These are phyloP conservation scores for Pinctada fucata DNA, from an alignment of 2,888 invertebrate genomes.

Conservation along the genomic window DNA sequence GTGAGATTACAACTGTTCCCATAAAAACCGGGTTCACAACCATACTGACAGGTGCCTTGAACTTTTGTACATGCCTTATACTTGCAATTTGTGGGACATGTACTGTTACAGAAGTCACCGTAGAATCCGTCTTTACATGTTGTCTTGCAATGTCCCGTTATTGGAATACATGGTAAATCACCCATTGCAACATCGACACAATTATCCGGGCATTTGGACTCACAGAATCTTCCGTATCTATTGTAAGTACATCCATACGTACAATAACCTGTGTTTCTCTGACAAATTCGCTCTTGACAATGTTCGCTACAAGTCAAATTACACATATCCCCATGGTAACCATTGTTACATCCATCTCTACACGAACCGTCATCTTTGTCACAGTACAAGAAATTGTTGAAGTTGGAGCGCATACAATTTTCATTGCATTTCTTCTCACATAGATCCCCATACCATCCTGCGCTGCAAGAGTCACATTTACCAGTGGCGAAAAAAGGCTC, in stretches of 20 bases:
- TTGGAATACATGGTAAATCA: constrained; percentile 36
- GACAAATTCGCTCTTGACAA: constrained; percentile 46
- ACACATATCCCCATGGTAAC: constrained; percentile 51
- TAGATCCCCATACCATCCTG: constrained; percentile 45
- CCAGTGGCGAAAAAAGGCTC: constrained; percentile 28
- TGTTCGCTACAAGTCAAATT: constrained; percentile 42
- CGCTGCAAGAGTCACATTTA: constrained; percentile 44
- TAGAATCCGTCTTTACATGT: constrained; percentile 44
- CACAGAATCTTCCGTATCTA: constrained; percentile 49
- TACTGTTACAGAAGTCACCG: constrained; percentile 43
- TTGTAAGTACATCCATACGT: constrained; percentile 41
- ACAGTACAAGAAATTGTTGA: constrained; percentile 43
- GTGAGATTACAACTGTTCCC: constrained; percentile 43
- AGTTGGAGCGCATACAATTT: constrained; percentile 34
- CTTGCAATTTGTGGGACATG: constrained; percentile 45
- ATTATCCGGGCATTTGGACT: constrained; percentile 44
- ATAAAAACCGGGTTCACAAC: constrained; percentile 47
- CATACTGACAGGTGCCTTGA: constrained; percentile 39
- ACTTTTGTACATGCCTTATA: constrained; percentile 40
- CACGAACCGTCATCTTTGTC: constrained; percentile 44
- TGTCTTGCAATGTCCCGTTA: constrained; percentile 37
- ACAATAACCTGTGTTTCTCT: constrained; percentile 47
- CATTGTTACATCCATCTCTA: constrained; percentile 43
- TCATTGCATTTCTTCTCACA: constrained; percentile 47
- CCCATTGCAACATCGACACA: constrained; percentile 33